Base-by-base conservation (phyloP, 2,113 vertebrate genomes). In the Butorides virescens region DNA sequence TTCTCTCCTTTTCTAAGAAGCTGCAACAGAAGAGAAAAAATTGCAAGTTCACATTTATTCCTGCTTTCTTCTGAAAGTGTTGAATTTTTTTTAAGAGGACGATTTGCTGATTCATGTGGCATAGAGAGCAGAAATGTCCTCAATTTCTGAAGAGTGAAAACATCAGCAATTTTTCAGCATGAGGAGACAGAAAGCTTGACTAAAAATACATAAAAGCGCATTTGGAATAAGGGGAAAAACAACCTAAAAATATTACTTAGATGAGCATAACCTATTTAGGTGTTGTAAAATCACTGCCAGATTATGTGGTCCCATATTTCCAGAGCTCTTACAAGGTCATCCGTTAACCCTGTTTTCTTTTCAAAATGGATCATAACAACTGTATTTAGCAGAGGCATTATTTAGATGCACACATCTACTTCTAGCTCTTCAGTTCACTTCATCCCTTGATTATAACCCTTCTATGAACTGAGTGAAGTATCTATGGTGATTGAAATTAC, bases 141-240 rank as follows among this genome's bases (percentile, higher is more conserved):
- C 93, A 86, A 94, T 97, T 96, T 93, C 82, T 94, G 55, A 63
- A 80, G 68, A 94, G 37, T 94, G 87, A 92, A 95, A 97, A 88
- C 78, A 82, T 96, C 95, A 97, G 97, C 94, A 96, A 58, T 97
- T 97, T 97, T 97, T 97, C 91, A 97, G 97, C 97, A 96, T 97
- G 91, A 97, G 72, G 55, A 95, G 91, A 87, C 92, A 96, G 91
- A 96, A 96, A 94, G 86, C 82, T 93, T 95, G 73, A 85, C 92
- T 96, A 97, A 97, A 97, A 97, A 97, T 93, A 97, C 90, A 93
- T 95, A 86, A 95, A 97, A 97, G 61, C 12, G 4, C 93, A 94
- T 88, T 95, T 94, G 56, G 71, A 95, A 90, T 92, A 96, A 90
- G 65, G 59, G 32, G 58, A 9, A 91, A 95, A 94, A 88, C 88